Conservation (phyloP, 2,888 invertebrate species). For the Lasius fuliginosus region DNA sequence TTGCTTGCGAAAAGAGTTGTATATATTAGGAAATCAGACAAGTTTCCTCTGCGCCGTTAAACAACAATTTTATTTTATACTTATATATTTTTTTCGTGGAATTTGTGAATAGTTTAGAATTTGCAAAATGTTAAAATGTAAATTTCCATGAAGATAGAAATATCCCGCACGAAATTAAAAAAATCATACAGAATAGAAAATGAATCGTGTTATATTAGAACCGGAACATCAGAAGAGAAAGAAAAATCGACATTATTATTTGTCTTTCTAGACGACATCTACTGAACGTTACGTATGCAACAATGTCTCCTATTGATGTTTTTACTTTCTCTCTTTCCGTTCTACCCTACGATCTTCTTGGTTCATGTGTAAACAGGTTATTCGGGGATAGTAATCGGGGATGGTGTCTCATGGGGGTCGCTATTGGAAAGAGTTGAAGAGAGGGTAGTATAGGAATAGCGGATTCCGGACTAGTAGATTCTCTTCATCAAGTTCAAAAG, state of each 20-base stretch:
- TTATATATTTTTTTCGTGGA: background rate
- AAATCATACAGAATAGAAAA: background rate
- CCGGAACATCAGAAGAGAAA: slow-evolving; percentile 30
- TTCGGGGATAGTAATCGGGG: slow-evolving; percentile 60
- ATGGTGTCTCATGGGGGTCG: slow-evolving; percentile 57
- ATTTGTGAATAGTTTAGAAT: background rate
- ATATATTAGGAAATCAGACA: slow-evolving; percentile 4
- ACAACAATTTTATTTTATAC: background rate
- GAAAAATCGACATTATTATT: slow-evolving; percentile 53
- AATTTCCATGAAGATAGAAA: slow-evolving; percentile 9
- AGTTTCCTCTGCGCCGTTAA: background rate
- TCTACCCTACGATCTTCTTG: slow-evolving; percentile 52
- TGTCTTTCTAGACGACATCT: slow-evolving; percentile 43
- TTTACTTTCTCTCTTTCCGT: slow-evolving; percentile 58
- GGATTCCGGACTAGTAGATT: slow-evolving; percentile 57
- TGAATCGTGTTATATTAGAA: slow-evolving; percentile 13
- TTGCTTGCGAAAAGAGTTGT: background rate
- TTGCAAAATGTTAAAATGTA: background rate
- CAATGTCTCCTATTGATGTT: slow-evolving; percentile 53
- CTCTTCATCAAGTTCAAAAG: slow-evolving; percentile 66
- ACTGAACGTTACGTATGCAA: slow-evolving; percentile 53
- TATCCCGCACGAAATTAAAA: background rate
- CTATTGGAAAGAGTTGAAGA: slow-evolving; percentile 54
- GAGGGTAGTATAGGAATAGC: slow-evolving; percentile 42
- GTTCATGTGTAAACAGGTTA: slow-evolving; percentile 70